Evolutionary conservation across 1,140 invertebrate genomes (phyloP), one percentile per base, ranked within the genome.

Genomic region (Goniozus legneri): DNA sequence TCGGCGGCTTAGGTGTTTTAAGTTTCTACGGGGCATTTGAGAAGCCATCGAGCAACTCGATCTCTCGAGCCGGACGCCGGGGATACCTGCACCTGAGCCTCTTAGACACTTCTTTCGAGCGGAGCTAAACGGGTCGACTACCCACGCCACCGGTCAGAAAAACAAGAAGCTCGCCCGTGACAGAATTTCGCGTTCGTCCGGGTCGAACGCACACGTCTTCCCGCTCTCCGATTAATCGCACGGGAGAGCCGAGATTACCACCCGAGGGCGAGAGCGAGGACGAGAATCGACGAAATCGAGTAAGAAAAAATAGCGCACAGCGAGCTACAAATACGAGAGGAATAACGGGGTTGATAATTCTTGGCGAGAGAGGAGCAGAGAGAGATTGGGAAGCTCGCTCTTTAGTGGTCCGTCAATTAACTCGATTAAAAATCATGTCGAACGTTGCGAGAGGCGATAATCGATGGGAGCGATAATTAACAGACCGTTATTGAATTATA

Each of bases 51-150:
- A 47, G 72, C 53, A 76, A 76, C 62, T 67, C 62, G 72, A 76
- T 73, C 65, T 63, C 53, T 58, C 64, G 65, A 76, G 70, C 72
- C 70, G 73, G 73, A 73, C 71, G 63, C 62, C 48, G 47, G 48
- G 58, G 61, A 71, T 67, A 69, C 62, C 61, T 64, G 62, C 63
- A 65, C 63, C 67, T 73, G 69, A 75, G 71, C 70, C 61, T 66
- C 69, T 75, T 74, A 74, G 45, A 52, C 40, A 43, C 37, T 33
- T 33, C 56, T 49, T 54, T 54, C 56, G 53, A 32, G 27, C 21
- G 31, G 30, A 44, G 39, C 22, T 46, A 52, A 60, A 52, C 52
- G 47, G 56, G 52, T 60, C 45, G 43, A 21, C 41, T 32, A 45
- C 20, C n/a, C n/a, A n/a, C n/a, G n/a, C n/a, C n/a, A n/a, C n/a